Percentiles rank a stretch among this genome's conserved stretches.
These are phyloP conservation scores for Piprites chloris DNA, from an alignment of 2,113 vertebrate species.

Conservation along the genomic window DNA sequence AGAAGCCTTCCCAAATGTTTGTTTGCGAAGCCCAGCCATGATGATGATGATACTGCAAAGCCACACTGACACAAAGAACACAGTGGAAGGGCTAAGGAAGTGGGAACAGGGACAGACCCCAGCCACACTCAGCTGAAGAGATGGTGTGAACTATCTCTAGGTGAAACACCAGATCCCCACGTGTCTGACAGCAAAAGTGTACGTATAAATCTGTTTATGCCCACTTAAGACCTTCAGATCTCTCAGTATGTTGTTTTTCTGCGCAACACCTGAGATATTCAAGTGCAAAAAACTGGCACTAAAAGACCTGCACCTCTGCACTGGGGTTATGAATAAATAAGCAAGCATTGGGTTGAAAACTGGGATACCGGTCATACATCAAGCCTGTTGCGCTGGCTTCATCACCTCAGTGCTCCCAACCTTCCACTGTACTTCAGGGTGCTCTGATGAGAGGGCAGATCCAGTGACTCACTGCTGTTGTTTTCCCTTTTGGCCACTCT, in stretches of 20 bases:
- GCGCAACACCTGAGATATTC: background rate
- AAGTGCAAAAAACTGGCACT: background rate
- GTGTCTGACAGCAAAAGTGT: background rate
- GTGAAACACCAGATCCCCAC: background rate
- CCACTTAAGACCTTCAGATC: background rate
- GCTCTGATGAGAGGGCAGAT: background rate
- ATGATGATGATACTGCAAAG: too few relatives aligned
- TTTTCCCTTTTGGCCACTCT: background rate
- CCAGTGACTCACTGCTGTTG: background rate
- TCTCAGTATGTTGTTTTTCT: background rate
- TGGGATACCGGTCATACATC: background rate
- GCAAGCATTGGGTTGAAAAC: background rate
- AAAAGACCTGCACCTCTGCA: background rate
- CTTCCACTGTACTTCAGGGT: background rate
- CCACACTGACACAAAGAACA: accelerated
- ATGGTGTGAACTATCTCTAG: background rate
- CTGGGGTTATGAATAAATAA: background rate
- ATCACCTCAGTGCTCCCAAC: background rate
- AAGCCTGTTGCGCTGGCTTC: background rate
- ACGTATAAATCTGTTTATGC: background rate
- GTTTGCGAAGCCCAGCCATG: too few relatives aligned
- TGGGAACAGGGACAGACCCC: accelerated
- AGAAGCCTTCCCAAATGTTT: too few relatives aligned
- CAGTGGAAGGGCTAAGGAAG: background rate
- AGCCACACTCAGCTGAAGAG: background rate